Evolutionary conservation across 1,140 invertebrate species (phyloP), one percentile per base, ranked within the genome.

Genomic region (Hydropsyche tenuis): DNA sequence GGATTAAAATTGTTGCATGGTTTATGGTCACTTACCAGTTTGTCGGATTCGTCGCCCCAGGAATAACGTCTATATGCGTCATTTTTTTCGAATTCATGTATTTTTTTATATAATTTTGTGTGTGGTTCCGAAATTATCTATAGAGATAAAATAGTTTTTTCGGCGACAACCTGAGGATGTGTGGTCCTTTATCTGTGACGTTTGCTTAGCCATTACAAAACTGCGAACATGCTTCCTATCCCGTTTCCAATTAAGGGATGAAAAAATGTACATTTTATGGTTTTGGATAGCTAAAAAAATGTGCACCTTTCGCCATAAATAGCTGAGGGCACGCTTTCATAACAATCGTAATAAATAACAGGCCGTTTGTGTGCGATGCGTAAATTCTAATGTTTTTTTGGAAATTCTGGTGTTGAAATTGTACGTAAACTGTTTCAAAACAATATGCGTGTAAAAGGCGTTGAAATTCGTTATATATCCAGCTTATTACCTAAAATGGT

Each of bases 1-100:
- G 65, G 65, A 68, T 68, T 68, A 68, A 68, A 68, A 68, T 68
- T 27, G 46, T 51, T 51, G 65, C 65, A 68, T 65, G 63, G 63
- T 65, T 65, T 65, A 65, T 65, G 30, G 63, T 65, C 30, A 22
- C 30, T 22, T 4, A 60, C 18, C 6, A 37, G 30, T 37, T 9
- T 37, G 30, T 37, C 30, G 30, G 9, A 37, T 4, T 9, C 30
- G 30, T 37, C 30, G 9, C 30, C 30, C 30, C 30, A 37, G 30
- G 30, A 37, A 37, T 4, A 9, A 37, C 9, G 30, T 37, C 30
- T 37, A 4, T 37, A 37, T 53, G 18, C 18, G 48, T 7, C 48
- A 53, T 53, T 18, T 53, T 53, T 18, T 5, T 53, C 48, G 48
- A 53, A 53, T 18, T 53, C 18, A 53, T 53, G 9, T 9, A n/a